Base-by-base conservation (phyloP, 2,888 invertebrate species). In the Kryphioiulus occultus region DNA sequence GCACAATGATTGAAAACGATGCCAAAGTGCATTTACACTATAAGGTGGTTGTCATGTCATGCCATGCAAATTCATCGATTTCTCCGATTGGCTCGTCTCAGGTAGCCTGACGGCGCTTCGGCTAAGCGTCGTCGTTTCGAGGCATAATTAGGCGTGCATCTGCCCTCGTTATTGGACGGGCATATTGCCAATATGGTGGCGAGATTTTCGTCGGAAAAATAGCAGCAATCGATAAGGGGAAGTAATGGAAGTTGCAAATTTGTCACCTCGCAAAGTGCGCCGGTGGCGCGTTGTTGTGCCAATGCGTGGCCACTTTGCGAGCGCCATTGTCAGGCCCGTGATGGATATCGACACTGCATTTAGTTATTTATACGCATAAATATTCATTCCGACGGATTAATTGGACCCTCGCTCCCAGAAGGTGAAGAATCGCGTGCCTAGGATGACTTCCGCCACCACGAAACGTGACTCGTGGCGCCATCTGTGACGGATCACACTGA, bases 291-390 rank as follows among this genome's bases (percentile, higher is more conserved):
- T 78, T 78, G 78, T 78, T 30, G 78, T 12, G 78, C 78, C 78
- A 30, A 59, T 59, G 59, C 59, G 59, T 59, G 59, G 59, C 59
- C 22, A n/a, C 26, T 78, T 78, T 30, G 78, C 30, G 30, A 78
- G 78, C 78, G 78, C 78, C 26, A 78, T 78, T 78, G 30, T 78
- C 78, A 78, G 78, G 78, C 15, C 30, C 78, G 26, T 78, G 78
- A 78, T 78, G 78, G 78, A 78, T 78, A 78, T 78, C 78, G 78
- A 78, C 78, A 78, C 78, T 78, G 78, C 78, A 78, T 78, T 78
- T 78, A 78, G 78, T 78, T 78, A 78, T 78, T 78, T 78, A 78
- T 78, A 78, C 78, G 78, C 78, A 78, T 78, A 26, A 78, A 78
- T 78, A 78, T 78, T 78, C 78, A 78, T 78, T 26, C 68, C 78